Evolutionary conservation across 1,140 invertebrate genomes (phyloP).

Genomic region (Holcopasites calliopsidis): DNA sequence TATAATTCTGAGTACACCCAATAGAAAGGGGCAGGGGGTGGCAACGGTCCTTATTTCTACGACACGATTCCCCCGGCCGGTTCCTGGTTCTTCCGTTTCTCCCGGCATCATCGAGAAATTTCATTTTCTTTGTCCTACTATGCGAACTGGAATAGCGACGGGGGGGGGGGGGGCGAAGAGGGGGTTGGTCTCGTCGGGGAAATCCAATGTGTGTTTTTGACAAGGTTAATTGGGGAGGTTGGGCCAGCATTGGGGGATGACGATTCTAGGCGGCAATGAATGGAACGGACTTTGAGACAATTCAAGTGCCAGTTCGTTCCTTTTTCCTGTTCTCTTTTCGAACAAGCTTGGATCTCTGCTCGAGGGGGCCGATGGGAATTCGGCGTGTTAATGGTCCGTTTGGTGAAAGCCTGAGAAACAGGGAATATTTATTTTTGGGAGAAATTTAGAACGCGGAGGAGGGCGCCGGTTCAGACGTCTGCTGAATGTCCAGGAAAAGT

Average conservation of each 20-base stretch:
- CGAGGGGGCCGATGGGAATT: neutral
- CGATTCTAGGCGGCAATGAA: neutral
- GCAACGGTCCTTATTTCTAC: slow-evolving; percentile 18
- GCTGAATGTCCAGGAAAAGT: no score
- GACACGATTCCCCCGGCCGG: slow-evolving; percentile 13
- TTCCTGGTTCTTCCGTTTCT: slow-evolving; percentile 7
- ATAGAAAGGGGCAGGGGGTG: slow-evolving; percentile 4
- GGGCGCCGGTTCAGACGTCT: no score
- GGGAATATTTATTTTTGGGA: neutral
- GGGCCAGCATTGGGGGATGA: neutral
- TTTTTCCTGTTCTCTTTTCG: neutral
- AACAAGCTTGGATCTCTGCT: neutral
- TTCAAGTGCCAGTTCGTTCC: neutral
- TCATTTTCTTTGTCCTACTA: slow-evolving; percentile 30
- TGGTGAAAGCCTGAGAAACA: no score
- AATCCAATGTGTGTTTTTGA: slow-evolving; percentile 29
- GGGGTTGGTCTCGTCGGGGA: neutral
- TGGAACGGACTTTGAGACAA: neutral
- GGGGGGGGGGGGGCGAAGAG: neutral
- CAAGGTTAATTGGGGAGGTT: slow-evolving; percentile 27
- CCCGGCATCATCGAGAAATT: slow-evolving; percentile 16
- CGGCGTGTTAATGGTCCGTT: no score
- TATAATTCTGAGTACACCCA: slow-evolving; percentile 1
- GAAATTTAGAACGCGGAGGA: no score
- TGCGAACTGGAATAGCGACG: neutral